Conservation (phyloP, 2,888 invertebrate genomes). For the Cephonodes hylas region DNA sequence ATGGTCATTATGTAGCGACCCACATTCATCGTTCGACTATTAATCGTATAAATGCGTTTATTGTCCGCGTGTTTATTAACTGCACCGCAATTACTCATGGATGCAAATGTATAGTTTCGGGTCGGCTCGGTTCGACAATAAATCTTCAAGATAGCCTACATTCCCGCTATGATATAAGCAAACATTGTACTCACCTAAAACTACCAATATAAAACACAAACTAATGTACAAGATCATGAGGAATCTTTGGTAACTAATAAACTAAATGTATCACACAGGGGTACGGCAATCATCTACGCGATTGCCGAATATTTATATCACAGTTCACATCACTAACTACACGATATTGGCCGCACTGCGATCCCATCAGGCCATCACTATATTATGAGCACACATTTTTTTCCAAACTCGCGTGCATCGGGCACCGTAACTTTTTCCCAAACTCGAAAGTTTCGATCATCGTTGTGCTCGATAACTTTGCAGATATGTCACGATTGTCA, state of each 20-base stretch:
- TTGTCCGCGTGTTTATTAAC: constrained; percentile 23
- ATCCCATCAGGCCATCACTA: constrained; percentile 78
- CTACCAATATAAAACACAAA: constrained; percentile 81
- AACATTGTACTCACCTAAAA: constrained; percentile 71
- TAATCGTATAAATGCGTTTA: constrained; percentile 8
- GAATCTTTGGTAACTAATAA: constrained; percentile 81
- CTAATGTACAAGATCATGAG: constrained; percentile 81
- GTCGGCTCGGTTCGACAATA: constrained; percentile 38
- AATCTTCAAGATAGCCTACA: constrained; percentile 51
- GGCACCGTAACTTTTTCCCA: constrained; percentile 72
- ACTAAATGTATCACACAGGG: constrained; percentile 76
- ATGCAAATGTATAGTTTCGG: constrained; percentile 40
- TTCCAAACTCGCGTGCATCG: constrained; percentile 67
- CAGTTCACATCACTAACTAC: constrained; percentile 79
- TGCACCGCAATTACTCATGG: constrained; percentile 46
- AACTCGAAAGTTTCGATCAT: constrained; percentile 74
- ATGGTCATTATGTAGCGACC: neutral
- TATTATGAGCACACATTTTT: constrained; percentile 73
- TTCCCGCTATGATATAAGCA: constrained; percentile 29
- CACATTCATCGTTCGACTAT: constrained; percentile 7
- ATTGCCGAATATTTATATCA: constrained; percentile 76
- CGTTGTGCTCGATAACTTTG: constrained; percentile 50
- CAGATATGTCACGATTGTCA: constrained; percentile 47
- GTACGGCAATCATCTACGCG: constrained; percentile 76
- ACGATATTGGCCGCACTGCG: constrained; percentile 71